Evolutionary conservation across 2,113 vertebrate genomes (phyloP).

Genomic region (Myotis davidii): DNA sequence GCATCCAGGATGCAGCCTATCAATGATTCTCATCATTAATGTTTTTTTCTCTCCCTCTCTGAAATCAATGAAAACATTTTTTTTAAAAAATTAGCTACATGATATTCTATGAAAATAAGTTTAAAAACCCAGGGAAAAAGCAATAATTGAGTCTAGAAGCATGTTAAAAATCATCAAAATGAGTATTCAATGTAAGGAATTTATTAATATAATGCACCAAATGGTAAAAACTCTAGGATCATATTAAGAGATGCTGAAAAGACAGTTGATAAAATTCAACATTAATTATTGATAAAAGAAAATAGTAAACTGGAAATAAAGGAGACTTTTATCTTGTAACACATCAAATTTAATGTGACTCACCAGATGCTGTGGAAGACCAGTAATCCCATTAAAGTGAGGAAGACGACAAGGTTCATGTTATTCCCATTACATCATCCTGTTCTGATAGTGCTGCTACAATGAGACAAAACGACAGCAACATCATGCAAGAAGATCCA

Average conservation of each 20-base stretch:
- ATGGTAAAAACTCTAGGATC: background rate
- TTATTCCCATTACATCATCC: background rate
- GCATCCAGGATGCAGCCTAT: no score
- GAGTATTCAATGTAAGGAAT: background rate
- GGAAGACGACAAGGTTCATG: background rate
- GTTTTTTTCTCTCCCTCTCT: no score
- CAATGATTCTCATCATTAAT: no score
- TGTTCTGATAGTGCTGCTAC: background rate
- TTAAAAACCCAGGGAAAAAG: background rate
- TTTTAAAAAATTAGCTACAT: background rate
- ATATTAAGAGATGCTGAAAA: constrained; percentile 37
- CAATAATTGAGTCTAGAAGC: background rate
- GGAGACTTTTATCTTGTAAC: background rate
- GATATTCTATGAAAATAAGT: constrained; percentile 23
- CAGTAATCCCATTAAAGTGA: background rate
- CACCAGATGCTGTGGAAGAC: background rate
- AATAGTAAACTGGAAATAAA: background rate
- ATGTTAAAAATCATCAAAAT: constrained; percentile 4
- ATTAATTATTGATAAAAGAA: background rate
- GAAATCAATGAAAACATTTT: no score
- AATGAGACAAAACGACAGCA: background rate
- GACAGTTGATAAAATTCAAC: background rate
- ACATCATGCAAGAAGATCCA: background rate
- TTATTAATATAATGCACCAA: background rate
- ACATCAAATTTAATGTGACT: background rate